Evolutionary conservation across 2,113 vertebrate species (phyloP), one percentile per base, ranked within the genome.

Genomic region (Marmota flaviventris): DNA sequence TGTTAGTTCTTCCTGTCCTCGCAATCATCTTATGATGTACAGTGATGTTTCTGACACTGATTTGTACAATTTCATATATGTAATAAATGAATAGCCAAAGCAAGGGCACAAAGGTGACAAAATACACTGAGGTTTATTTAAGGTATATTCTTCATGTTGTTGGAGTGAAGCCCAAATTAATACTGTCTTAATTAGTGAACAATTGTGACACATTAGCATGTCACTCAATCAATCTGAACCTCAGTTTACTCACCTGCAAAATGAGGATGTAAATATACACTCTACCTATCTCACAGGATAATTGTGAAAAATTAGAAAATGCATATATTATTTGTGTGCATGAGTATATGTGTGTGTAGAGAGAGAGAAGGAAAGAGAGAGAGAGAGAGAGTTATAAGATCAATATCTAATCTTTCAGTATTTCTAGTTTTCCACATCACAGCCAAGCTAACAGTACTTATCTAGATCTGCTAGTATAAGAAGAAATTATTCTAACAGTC

Each of bases 271-370:
- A 79, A 37, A 32, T 95, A 17, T 17, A 70, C 53, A 10, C 0
- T 61, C 5, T 81, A 51, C 18, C 51, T 65, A 70, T n/a, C 51
- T 85, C 48, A 24, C 22, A 48, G 48, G 24, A 29, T 61, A 89
- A 58, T 93, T 95, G 81, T 86, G 29, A 86, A 61, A 51, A 77
- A 89, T 2, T 73, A 92, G 32, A 89, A 91, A 87, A 27, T 34
- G 1, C 7, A 65, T 45, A 45, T 45, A 45, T 45, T 45, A 45
- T 45, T 45, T 9, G 45, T 45, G 45, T 45, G 45, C 8, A 0
- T 45, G 45, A 1, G 45, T 45, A 8, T 45, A 45, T 45, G 42
- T 45, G 42, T 45, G 42, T 45, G 6, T 45, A 8, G 9, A 8
- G 8, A 45, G 45, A 45, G 45, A 45, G 45, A 45, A 45, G 8